These are phyloP conservation scores for Scalopus aquaticus DNA, from an alignment of 2,113 vertebrate genomes.

Conservation along the genomic window DNA sequence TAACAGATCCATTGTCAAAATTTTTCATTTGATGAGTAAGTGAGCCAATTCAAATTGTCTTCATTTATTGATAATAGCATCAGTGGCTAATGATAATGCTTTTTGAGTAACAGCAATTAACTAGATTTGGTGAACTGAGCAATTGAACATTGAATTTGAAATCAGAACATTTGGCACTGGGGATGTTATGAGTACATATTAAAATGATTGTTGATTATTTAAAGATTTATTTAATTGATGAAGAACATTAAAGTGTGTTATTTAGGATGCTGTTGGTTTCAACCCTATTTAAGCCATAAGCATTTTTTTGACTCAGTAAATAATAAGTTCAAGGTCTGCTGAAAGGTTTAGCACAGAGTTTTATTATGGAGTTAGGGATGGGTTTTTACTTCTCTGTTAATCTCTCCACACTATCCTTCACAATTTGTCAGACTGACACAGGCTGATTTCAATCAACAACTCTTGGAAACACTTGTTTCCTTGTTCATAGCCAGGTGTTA, in stretches of 20 bases:
- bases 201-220: conserved; percentile 63
- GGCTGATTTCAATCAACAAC: background rate
- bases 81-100: conserved; percentile 49
- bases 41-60: conserved; percentile 51
- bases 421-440: background rate
- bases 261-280: conserved; percentile 19
- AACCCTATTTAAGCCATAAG: background rate
- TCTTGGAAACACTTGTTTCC: background rate
- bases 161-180: conserved; percentile 36
- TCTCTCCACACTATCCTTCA: background rate
- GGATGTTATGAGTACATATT: conserved; percentile 25
- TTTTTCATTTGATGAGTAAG: conserved; percentile 49
- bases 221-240: conserved; percentile 56
- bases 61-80: conserved; percentile 62
- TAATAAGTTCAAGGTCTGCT: conserved; percentile 24
- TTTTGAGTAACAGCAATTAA: conserved; percentile 66
- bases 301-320: conserved; percentile 15
- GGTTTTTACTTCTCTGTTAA: background rate
- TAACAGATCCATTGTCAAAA: conserved; percentile 48
- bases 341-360: conserved; percentile 6
- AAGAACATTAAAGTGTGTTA: conserved; percentile 29
- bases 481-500: background rate
- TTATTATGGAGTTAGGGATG: background rate
- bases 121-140: conserved; percentile 47
- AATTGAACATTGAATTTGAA: conserved; percentile 55